These are phyloP conservation scores for Drosophila murphyi DNA, from an alignment of 1,140 invertebrate genomes.

Conservation along the genomic window DNA sequence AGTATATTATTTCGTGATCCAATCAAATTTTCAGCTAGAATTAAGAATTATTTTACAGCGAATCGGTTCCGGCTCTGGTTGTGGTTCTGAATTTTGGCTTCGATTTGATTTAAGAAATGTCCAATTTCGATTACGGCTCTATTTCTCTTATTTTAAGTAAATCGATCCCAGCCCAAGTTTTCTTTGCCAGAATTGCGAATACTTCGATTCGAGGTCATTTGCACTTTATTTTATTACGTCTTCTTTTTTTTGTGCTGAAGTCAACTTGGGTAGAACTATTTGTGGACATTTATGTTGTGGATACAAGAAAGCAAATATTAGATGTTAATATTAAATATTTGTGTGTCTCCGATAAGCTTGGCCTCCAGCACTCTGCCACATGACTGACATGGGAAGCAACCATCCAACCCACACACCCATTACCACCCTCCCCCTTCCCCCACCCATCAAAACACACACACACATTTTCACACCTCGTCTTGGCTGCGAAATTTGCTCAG, in stretches of 20 bases:
- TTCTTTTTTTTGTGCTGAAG: background rate
- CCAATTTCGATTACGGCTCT: too few relatives aligned
- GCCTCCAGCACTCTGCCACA: conserved; percentile 17
- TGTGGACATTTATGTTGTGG: background rate
- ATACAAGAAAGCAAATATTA: conserved; percentile 37
- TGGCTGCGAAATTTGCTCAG: conserved; percentile 60
- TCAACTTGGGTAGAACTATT: conserved; percentile 15
- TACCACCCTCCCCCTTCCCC: too few relatives aligned
- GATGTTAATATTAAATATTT: conserved; percentile 53
- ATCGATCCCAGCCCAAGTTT: background rate
- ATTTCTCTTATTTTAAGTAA: background rate
- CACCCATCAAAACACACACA: too few relatives aligned
- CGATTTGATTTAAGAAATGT: too few relatives aligned
- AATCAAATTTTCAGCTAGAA: too few relatives aligned
- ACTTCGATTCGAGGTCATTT: background rate
- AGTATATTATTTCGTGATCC: too few relatives aligned
- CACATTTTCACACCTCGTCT: too few relatives aligned
- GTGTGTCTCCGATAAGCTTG: conserved; percentile 47
- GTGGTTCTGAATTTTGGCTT: too few relatives aligned
- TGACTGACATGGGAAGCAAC: background rate
- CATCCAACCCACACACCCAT: background rate
- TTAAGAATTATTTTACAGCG: too few relatives aligned
- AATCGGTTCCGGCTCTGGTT: too few relatives aligned
- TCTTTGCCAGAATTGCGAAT: background rate
- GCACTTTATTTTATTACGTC: background rate